Percentiles rank a stretch among this genome's conserved stretches.
These are phyloP conservation scores for Sterrhoptilus dennistouni DNA, from an alignment of 2,113 vertebrate genomes.

Conservation along the genomic window DNA sequence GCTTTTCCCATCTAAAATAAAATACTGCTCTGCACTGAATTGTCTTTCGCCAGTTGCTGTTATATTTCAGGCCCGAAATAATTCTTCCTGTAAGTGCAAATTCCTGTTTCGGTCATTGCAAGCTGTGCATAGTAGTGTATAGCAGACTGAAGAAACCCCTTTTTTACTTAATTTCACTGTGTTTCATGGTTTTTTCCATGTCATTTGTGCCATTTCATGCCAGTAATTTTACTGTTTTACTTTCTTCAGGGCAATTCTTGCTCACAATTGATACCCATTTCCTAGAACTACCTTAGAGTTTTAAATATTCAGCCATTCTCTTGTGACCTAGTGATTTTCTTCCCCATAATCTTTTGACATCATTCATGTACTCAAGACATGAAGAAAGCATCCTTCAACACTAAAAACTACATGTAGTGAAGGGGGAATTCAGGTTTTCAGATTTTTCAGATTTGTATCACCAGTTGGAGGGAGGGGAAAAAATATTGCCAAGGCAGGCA, in stretches of 20 bases:
- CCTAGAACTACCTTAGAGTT: not conserved
- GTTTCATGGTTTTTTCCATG: not conserved
- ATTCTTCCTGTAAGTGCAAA: constrained; percentile 25
- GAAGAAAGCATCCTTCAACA: not conserved
- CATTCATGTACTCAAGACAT: not conserved
- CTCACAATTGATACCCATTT: not conserved
- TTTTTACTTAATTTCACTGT: not conserved
- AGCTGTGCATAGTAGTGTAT: not conserved
- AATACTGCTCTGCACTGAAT: not conserved
- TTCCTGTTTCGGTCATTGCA: not conserved
- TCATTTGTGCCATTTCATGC: not conserved
- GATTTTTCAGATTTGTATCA: not conserved
- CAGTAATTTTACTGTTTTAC: not conserved
- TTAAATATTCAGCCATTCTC: not conserved
- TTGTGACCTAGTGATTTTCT: not conserved
- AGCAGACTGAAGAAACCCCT: not conserved
- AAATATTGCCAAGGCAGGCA: not conserved
- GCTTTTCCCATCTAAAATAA: constrained; percentile 27
- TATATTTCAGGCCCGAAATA: constrained; percentile 35
- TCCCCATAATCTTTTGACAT: not conserved
- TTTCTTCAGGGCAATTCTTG: not conserved
- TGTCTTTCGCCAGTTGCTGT: not conserved
- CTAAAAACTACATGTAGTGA: not conserved
- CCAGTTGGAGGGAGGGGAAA: rapidly evolving
- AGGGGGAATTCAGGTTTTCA: not conserved